phyloP scores from a whole-genome alignment of 1,140 invertebrate genomes.

The Eumaeus atala region DNA sequence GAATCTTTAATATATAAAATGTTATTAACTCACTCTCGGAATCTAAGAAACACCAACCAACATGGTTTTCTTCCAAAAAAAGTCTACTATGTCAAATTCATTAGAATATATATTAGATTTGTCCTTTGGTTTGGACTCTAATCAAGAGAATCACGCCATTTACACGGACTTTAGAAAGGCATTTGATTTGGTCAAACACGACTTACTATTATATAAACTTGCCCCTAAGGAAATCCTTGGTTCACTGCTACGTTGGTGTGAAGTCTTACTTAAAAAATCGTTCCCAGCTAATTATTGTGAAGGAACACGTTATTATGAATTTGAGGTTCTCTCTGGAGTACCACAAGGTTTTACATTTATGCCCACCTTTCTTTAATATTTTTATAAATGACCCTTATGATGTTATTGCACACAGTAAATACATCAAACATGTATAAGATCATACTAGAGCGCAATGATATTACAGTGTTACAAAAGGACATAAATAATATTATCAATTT shows the following conservation, averaged over 20 bases:
- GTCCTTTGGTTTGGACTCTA: neutral
- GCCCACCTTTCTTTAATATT: slow-evolving; percentile 4
- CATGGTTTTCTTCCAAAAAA: too few relatives aligned
- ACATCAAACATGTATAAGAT: too few relatives aligned
- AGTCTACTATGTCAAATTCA: too few relatives aligned
- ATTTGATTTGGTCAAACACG: slow-evolving; percentile 15
- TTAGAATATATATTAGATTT: neutral
- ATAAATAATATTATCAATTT: too few relatives aligned
- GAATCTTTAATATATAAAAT: too few relatives aligned
- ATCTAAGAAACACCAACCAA: too few relatives aligned
- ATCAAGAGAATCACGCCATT: slow-evolving; percentile 11
- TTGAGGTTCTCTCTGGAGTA: slow-evolving; percentile 4
- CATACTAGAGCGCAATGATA: too few relatives aligned
- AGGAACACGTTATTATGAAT: slow-evolving; percentile 7
- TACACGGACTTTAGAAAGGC: slow-evolving; percentile 15
- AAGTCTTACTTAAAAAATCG: slow-evolving; percentile 13
- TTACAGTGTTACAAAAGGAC: too few relatives aligned
- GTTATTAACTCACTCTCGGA: too few relatives aligned
- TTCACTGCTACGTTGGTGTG: slow-evolving; percentile 14
- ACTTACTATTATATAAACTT: slow-evolving; percentile 10
- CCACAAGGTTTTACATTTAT: slow-evolving; percentile 1
- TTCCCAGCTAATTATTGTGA: slow-evolving; percentile 2
- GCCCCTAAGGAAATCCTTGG: slow-evolving; percentile 3
- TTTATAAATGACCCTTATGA: slow-evolving; percentile 10
- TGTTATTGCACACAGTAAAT: too few relatives aligned